Base-by-base conservation (phyloP, 2,888 invertebrate species). In the Drosophila bunnanda region DNA sequence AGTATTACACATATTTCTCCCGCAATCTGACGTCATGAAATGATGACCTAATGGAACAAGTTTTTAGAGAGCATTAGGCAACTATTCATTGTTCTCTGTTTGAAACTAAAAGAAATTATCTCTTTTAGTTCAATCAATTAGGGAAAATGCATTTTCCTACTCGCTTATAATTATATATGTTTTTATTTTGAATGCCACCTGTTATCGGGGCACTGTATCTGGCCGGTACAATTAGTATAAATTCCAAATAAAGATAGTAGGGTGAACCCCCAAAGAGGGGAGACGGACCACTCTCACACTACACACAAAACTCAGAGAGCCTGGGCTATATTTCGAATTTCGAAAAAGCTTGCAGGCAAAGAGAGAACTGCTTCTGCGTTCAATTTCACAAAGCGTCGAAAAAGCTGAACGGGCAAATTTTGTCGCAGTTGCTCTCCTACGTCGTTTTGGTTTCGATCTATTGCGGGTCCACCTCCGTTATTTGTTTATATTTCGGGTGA, bases 361-460 rank as follows among this genome's bases (percentile, higher is more conserved):
- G 22, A 55, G 56, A 20, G 54, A 20, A 13, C 15, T 20, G 28
- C 7, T 15, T 22, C 1, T 5, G 62, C n/a, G 7, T 32, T 20
- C 38, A 5, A 67, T 68, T 67, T 67, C 56, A 68, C 56, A 55
- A 56, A 34, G 32, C 22, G 57, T 28, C 32, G 10, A 68, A 56
- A 67, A 13, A 8, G 46, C 39, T 66, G 38, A 66, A 25, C 38
- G 3, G 7, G 20, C 66, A 17, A 36, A 53, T 13, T 13, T 9
- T 25, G 38, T 43, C 54, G 6, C 50, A 55, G 46, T 56, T 34
- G 66, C 46, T 46, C 15, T 17, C 17, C 10, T 4, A n/a, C 39
- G 32, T 10, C 10, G 39, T 17, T 28, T 28, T 36, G 59, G 61
- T 38, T 12, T 61, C 7, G 8, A 4, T 15, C n/a, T 8, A 6